Percentiles rank a stretch among this genome's conserved stretches.
These are phyloP conservation scores for Labeo rohita DNA, from an alignment of 2,113 vertebrate genomes.

Conservation along the genomic window DNA sequence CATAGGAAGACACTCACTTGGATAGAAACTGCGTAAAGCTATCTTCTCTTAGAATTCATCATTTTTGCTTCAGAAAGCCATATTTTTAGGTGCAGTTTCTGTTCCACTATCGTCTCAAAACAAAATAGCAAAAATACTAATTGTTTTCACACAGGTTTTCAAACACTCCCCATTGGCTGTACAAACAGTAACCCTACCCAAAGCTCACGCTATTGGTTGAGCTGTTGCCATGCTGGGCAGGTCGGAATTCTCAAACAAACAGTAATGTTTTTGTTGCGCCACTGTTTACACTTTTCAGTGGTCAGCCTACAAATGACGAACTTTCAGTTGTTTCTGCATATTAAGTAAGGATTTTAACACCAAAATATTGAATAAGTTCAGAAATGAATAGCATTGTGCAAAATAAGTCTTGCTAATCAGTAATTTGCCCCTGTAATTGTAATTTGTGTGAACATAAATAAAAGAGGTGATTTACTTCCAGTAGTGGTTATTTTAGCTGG, in stretches of 20 bases:
- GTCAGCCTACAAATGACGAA: background rate
- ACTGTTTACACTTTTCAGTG: background rate
- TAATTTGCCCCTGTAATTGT: background rate
- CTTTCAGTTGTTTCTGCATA: background rate
- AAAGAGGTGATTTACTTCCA: background rate
- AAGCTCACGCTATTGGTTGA: background rate
- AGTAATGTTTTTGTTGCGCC: background rate
- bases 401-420: background rate
- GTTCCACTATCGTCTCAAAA: background rate
- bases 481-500: background rate
- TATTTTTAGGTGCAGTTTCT: background rate
- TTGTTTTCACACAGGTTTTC: conserved; percentile 17
- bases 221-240: background rate
- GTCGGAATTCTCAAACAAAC: background rate
- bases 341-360: background rate
- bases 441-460: background rate
- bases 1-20: background rate
- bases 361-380: background rate
- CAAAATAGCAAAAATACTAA: background rate
- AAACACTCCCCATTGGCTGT: background rate
- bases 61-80: background rate
- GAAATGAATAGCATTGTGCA: background rate
- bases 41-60: background rate
- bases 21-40: background rate
- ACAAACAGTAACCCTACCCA: background rate